These are phyloP conservation scores for Drosophila planitibia DNA, from an alignment of 2,888 invertebrate genomes.

Conservation along the genomic window DNA sequence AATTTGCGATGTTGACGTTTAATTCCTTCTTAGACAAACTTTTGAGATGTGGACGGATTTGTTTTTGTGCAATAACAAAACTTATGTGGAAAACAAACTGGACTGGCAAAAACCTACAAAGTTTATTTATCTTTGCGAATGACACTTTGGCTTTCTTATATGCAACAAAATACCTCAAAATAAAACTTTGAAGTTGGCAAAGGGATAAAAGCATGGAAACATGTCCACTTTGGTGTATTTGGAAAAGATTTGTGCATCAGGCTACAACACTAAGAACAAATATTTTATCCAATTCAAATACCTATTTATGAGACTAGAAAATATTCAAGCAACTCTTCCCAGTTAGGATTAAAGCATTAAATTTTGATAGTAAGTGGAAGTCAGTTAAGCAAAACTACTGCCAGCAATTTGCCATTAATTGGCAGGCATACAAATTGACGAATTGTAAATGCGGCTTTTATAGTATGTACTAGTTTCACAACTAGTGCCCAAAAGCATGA, in stretches of 20 bases:
- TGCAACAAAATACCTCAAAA: neutral
- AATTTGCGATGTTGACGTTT: conserved; percentile 22
- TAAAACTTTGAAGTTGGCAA: neutral
- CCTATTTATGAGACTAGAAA: neutral
- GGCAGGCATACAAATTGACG: conserved; percentile 1
- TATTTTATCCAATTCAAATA: neutral
- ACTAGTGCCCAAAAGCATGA: conserved; percentile 16
- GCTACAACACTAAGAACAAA: neutral
- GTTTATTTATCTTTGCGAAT: conserved; percentile 21
- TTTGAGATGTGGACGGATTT: conserved; percentile 29
- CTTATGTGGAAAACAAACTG: conserved; percentile 24
- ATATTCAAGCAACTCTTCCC: neutral
- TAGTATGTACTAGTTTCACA: neutral
- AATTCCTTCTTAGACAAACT: conserved; percentile 30
- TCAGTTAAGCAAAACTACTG: conserved; percentile 3
- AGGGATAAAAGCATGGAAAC: neutral
- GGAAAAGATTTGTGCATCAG: neutral
- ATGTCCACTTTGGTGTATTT: neutral
- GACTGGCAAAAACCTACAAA: conserved; percentile 6
- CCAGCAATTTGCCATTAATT: neutral
- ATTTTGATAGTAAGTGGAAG: neutral
- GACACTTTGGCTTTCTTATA: conserved; percentile 13
- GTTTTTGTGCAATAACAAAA: conserved; percentile 11
- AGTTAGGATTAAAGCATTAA: neutral
- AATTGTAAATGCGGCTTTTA: conserved; percentile 7